Evolutionary conservation across 2,797 vertebrate genomes (phyloP).

Genomic region (Morus bassanus): DNA sequence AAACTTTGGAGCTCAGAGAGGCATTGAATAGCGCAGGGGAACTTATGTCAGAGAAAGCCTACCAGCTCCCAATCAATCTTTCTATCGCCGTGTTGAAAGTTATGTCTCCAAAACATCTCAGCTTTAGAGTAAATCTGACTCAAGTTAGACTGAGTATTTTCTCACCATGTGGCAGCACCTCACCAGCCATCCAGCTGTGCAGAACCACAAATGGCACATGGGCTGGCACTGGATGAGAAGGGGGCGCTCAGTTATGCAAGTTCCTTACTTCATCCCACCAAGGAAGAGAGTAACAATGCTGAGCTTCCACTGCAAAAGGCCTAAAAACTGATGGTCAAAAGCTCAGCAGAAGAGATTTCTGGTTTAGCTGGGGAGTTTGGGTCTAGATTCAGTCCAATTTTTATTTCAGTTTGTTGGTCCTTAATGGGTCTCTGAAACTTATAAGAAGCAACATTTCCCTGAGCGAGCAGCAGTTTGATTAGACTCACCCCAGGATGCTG

Average conservation of each 20-base stretch:
- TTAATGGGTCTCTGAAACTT: not conserved
- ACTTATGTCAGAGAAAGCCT: not conserved
- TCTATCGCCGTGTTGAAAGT: rapidly evolving
- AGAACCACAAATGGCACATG: rapidly evolving
- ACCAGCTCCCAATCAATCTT: not conserved
- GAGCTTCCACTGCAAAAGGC: not conserved
- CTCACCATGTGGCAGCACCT: not conserved
- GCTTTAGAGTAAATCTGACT: not conserved
- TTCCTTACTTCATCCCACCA: not conserved
- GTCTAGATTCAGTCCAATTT: not conserved
- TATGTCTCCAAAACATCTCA: not conserved
- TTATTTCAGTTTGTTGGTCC: not conserved
- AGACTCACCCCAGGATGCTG: not conserved
- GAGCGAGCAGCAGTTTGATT: rapidly evolving
- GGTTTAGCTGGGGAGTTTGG: not conserved
- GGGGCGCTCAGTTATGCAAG: not conserved
- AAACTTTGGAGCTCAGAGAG: not conserved
- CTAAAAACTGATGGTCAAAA: not conserved
- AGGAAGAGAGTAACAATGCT: not conserved
- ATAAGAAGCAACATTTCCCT: not conserved
- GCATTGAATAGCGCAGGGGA: not conserved
- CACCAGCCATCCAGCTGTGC: not conserved
- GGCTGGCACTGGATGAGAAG: not conserved
- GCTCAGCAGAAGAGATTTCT: not conserved
- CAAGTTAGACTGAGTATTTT: not conserved